Conservation (phyloP, 2,888 invertebrate species). For the Acrobasis consociella region DNA sequence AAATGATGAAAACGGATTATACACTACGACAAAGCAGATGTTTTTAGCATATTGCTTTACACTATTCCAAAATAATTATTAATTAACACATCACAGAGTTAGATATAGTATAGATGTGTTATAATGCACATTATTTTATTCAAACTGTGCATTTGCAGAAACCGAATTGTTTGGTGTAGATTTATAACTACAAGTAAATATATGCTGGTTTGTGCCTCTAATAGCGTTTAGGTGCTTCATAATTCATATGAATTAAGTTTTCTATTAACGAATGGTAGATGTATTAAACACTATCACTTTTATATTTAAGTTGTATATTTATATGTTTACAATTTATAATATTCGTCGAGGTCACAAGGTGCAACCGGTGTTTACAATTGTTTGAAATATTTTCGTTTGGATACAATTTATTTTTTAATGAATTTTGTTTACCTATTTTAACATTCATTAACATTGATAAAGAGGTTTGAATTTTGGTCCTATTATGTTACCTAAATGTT, state of each 20-base stretch:
- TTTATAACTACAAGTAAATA: not conserved
- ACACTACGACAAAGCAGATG: too few relatives aligned
- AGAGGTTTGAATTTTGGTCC: too few relatives aligned
- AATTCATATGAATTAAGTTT: not conserved
- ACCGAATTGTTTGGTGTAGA: not conserved
- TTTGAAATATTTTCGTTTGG: too few relatives aligned
- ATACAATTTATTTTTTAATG: too few relatives aligned
- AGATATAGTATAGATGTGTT: not conserved
- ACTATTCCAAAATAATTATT: not conserved
- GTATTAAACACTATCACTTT: not conserved
- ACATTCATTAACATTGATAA: too few relatives aligned
- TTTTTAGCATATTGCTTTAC: too few relatives aligned
- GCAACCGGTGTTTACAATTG: too few relatives aligned
- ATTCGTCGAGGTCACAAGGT: not conserved
- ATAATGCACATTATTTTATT: not conserved
- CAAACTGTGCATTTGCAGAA: constrained; percentile 3
- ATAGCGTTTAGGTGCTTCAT: constrained; percentile 8
- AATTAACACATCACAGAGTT: not conserved
- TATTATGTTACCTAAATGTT: too few relatives aligned
- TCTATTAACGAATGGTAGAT: not conserved
- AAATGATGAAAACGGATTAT: too few relatives aligned
- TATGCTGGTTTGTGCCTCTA: constrained; percentile 1
- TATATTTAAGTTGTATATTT: constrained; percentile 1
- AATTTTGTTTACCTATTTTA: too few relatives aligned
- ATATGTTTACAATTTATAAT: not conserved